A percentile compares a stretch with the other conserved stretches of the same genome.
These are phyloP conservation scores for Manis pentadactyla DNA, from an alignment of 2,797 vertebrate species.

Conservation along the genomic window DNA sequence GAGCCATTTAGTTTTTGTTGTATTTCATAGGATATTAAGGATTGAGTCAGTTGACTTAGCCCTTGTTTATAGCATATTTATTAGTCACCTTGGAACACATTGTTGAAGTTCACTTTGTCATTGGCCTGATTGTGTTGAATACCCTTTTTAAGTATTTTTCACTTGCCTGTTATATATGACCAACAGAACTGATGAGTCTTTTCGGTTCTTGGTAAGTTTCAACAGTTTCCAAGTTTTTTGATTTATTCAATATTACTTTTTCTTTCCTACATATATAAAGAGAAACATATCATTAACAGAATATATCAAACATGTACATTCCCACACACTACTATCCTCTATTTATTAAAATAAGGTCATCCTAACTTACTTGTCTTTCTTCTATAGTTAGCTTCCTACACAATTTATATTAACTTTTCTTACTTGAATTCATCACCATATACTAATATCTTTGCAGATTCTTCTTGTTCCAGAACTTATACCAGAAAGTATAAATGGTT, in stretches of 20 bases:
- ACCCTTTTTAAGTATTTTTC: too few species aligned
- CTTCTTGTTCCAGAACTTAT: neutral
- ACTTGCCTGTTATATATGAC: neutral
- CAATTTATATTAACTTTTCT: conserved; percentile 20
- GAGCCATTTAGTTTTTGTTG: neutral
- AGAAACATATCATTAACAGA: conserved; percentile 16
- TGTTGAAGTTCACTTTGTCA: neutral
- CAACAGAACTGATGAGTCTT: conserved; percentile 4
- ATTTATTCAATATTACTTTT: conserved; percentile 39
- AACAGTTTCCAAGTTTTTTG: neutral
- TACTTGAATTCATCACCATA: neutral
- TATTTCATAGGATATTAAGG: neutral
- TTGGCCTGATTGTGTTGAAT: neutral
- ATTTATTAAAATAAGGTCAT: conserved; percentile 38
- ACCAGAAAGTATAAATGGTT: neutral
- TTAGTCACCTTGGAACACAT: neutral
- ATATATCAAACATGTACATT: neutral
- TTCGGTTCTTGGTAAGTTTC: neutral
- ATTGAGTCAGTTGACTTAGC: neutral
- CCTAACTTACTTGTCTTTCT: conserved; percentile 6
- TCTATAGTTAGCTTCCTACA: neutral
- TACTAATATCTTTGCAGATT: neutral
- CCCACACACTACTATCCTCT: neutral
- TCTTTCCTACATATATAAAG: conserved; percentile 12
- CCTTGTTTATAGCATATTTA: neutral